phyloP scores from a whole-genome alignment of 2,888 invertebrate genomes.

The Elaeidobius kamerunicus region DNA sequence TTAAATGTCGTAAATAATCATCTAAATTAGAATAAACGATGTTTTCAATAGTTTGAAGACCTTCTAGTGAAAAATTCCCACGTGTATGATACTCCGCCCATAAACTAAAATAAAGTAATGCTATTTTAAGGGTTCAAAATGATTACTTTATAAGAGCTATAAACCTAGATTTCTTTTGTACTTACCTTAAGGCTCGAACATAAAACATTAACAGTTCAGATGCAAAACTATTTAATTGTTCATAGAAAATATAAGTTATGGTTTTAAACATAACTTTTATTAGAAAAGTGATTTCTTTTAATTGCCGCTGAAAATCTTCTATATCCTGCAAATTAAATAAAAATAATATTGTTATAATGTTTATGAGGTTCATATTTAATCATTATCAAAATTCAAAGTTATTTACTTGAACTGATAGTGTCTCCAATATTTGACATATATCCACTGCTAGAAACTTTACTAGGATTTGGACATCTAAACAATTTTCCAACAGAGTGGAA shows the following conservation, averaged over 20 bases:
- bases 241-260: conserved; percentile 12
- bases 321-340: conserved; percentile 3
- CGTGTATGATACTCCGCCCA: background rate
- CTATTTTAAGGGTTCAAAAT: background rate
- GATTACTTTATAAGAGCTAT: background rate
- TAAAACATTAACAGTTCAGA: conserved; percentile 12
- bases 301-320: background rate
- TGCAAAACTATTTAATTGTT: conserved; percentile 10
- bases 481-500: conserved; percentile 40
- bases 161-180: background rate
- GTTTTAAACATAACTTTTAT: conserved; percentile 11
- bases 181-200: conserved; percentile 9
- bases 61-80: conserved; percentile 1
- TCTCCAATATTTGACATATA: conserved; percentile 33
- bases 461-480: conserved; percentile 28
- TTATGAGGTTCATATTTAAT: background rate
- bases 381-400: background rate
- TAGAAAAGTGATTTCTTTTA: conserved; percentile 9
- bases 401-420: conserved; percentile 2
- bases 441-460: conserved; percentile 31
- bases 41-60: background rate
- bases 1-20: conserved; percentile 5
- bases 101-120: conserved; percentile 2
- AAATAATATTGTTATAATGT: background rate
- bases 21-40: conserved; percentile 8